Conservation (phyloP, 2,113 vertebrate species). For the Rynchops niger region DNA sequence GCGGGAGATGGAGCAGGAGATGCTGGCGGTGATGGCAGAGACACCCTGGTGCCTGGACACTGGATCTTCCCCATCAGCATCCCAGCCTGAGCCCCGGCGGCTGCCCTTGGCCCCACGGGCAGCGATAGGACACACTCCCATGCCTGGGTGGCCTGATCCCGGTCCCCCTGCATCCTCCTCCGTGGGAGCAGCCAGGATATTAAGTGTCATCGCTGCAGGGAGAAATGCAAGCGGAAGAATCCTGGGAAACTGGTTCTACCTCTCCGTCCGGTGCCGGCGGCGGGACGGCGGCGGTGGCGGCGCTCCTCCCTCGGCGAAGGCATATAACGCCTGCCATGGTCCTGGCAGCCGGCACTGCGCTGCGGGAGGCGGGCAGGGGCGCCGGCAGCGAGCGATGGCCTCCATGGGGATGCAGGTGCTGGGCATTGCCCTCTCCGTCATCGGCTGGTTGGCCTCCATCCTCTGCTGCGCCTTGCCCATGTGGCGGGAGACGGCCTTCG, state of each 20-base stretch:
- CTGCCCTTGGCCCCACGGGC: neutral
- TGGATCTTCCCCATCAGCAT: neutral
- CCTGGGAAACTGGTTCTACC: slow-evolving; percentile 77
- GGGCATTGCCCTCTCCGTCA: slow-evolving; percentile 82
- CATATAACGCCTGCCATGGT: slow-evolving; percentile 66
- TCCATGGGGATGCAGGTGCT: slow-evolving; percentile 87
- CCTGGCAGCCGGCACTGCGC: neutral
- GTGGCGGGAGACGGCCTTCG: slow-evolving; percentile 89
- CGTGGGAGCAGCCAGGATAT: neutral
- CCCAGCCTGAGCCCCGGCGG: accelerated
- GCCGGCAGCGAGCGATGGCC: slow-evolving; percentile 71
- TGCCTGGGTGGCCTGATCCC: neutral
- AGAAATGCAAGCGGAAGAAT: slow-evolving; percentile 66
- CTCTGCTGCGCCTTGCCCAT: slow-evolving; percentile 85
- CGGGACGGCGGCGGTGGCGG: slow-evolving; percentile 22
- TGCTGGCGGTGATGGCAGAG: neutral
- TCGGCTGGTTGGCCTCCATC: slow-evolving; percentile 86
- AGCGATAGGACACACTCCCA: accelerated
- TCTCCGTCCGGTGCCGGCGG: slow-evolving; percentile 29
- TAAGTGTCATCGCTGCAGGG: slow-evolving; percentile 31
- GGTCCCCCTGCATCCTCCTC: neutral
- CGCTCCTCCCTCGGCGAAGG: slow-evolving; percentile 54
- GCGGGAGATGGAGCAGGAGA: neutral
- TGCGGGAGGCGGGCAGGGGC: neutral
- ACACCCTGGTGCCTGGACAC: accelerated